These are phyloP conservation scores for Bugulina stolonifera DNA, from an alignment of 2,888 invertebrate genomes.

Conservation along the genomic window DNA sequence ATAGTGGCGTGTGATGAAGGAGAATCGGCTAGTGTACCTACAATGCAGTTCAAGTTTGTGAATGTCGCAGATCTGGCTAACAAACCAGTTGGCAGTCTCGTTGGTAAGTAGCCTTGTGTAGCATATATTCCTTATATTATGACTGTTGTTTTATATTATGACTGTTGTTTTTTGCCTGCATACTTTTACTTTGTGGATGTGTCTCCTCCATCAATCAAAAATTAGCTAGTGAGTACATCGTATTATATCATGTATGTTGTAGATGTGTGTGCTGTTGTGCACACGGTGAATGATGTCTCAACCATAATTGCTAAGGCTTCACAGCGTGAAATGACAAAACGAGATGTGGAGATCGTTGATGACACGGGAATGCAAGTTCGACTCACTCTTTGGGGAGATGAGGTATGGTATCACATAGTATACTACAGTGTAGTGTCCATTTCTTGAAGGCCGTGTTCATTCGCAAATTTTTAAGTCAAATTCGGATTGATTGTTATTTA, in stretches of 20 bases:
- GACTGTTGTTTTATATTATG: too few species aligned
- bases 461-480: not conserved
- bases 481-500: constrained; percentile 18
- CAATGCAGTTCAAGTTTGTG: constrained; percentile 70
- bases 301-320: constrained; percentile 68
- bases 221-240: too few species aligned
- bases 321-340: constrained; percentile 78
- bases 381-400: constrained; percentile 85
- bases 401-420: too few species aligned
- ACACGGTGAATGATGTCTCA: constrained; percentile 65
- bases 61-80: constrained; percentile 68
- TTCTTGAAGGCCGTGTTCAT: too few species aligned
- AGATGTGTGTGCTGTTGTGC: constrained; percentile 87
- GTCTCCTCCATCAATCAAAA: too few species aligned
- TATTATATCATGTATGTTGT: constrained; percentile 30
- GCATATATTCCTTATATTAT: too few species aligned
- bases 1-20: constrained; percentile 56
- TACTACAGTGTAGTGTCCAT: too few species aligned
- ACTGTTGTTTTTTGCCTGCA: too few species aligned
- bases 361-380: constrained; percentile 68
- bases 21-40: constrained; percentile 61
- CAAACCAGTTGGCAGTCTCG: not conserved
- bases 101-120: too few species aligned
- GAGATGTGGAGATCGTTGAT: constrained; percentile 82
- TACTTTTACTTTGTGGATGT: too few species aligned